Evolutionary conservation across 1,140 invertebrate species (phyloP).

Genomic region (Thaumatotibia leucotreta): DNA sequence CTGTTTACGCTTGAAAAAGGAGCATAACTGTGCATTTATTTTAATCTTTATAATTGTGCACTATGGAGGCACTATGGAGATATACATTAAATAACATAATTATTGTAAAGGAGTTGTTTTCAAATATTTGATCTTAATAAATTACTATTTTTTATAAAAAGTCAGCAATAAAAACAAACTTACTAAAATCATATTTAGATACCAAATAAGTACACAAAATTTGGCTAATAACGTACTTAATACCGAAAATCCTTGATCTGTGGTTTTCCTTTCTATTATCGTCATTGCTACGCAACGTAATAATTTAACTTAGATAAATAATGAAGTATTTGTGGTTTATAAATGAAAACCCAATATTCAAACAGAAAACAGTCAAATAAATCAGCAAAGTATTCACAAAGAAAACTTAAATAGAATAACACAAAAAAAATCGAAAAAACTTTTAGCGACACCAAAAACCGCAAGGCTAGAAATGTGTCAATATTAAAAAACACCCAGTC

Average conservation of each 20-base stretch:
- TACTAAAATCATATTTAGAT: too few species aligned
- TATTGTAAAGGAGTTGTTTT: too few species aligned
- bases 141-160: background rate
- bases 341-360: background rate
- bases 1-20: background rate
- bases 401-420: background rate
- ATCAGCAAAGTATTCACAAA: background rate
- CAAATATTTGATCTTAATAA: background rate
- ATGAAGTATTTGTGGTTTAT: background rate
- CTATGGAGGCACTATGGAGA: background rate
- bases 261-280: background rate
- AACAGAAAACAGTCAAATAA: background rate
- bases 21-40: background rate
- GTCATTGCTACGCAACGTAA: background rate
- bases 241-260: too few species aligned
- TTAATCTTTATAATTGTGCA: background rate
- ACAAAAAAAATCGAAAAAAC: background rate
- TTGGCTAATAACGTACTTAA: too few species aligned
- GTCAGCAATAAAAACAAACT: background rate
- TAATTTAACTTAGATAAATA: too few species aligned
- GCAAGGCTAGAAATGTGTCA: background rate
- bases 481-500: conserved; percentile 28
- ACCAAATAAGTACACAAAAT: too few species aligned
- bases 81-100: background rate
- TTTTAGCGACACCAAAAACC: background rate